Conservation (phyloP, 2,888 invertebrate genomes). For the Noctua pronuba region DNA sequence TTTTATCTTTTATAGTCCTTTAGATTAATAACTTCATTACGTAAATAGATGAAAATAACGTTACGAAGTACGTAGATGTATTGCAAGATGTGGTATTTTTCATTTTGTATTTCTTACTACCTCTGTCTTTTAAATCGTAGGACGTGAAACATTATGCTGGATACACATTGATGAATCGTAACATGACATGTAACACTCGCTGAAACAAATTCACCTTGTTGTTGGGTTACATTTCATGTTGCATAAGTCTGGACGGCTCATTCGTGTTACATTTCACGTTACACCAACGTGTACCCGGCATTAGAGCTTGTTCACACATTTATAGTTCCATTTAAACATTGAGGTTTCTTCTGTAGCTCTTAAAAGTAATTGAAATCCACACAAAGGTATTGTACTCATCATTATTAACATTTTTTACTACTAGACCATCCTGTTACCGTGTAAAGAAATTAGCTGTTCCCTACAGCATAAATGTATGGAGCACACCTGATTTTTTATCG, state of each 20-base stretch:
- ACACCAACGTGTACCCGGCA: background rate
- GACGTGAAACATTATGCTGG: background rate
- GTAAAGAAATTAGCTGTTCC: background rate
- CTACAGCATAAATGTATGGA: background rate
- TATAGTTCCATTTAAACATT: background rate
- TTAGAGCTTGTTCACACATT: constrained; percentile 14
- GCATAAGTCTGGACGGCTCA: too few relatives aligned
- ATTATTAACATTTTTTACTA: background rate
- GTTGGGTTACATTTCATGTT: too few relatives aligned
- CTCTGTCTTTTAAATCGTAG: constrained; percentile 2
- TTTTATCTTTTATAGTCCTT: constrained; percentile 45
- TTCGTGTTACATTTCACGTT: background rate
- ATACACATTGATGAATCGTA: too few relatives aligned
- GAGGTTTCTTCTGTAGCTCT: background rate
- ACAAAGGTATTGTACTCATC: background rate
- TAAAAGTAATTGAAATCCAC: background rate
- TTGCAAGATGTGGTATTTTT: constrained; percentile 15
- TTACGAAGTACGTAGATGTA: constrained; percentile 13
- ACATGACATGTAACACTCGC: too few relatives aligned
- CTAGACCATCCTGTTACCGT: background rate
- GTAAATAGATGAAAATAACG: constrained; percentile 25
- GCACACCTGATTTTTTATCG: background rate
- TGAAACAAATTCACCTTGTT: too few relatives aligned
- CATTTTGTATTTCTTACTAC: constrained; percentile 17
- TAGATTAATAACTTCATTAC: constrained; percentile 19